Evolutionary conservation across 2,888 invertebrate genomes (phyloP).

Genomic region (Boloria euphrosyne): DNA sequence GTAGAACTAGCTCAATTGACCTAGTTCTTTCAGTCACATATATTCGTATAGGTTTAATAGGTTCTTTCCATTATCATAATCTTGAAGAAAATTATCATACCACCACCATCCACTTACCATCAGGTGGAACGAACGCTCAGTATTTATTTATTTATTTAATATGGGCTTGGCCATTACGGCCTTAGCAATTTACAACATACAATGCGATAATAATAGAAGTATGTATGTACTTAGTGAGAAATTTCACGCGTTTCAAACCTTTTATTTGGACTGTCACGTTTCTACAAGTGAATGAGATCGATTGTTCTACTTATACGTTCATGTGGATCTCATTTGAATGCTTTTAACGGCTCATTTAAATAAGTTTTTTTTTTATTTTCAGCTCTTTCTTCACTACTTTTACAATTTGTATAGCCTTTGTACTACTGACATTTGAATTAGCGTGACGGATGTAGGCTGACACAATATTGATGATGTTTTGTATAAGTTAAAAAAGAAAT

Average conservation of each 20-base stretch:
- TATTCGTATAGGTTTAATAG: too few relatives aligned
- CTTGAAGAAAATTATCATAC: too few relatives aligned
- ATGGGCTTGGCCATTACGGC: too few relatives aligned
- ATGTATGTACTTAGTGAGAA: neutral
- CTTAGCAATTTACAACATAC: too few relatives aligned
- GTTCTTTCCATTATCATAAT: too few relatives aligned
- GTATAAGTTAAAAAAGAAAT: neutral
- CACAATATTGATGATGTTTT: slow-evolving; percentile 13
- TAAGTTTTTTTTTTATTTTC: neutral
- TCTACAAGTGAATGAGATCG: neutral
- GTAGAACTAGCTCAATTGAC: too few relatives aligned
- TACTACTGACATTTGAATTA: slow-evolving; percentile 18
- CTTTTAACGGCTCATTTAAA: neutral
- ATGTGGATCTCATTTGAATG: neutral
- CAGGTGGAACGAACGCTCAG: too few relatives aligned
- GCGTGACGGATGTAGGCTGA: slow-evolving; percentile 17
- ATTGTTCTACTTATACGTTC: neutral
- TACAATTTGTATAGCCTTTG: slow-evolving; percentile 7
- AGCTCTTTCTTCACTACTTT: neutral
- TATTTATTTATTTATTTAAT: too few relatives aligned
- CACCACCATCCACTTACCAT: too few relatives aligned
- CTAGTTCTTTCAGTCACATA: too few relatives aligned
- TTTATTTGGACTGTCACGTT: slow-evolving; percentile 9
- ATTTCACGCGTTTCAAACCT: neutral
- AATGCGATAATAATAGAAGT: too few relatives aligned